These are phyloP conservation scores for Strigamia transsilvanica DNA, from an alignment of 2,888 invertebrate genomes.

Conservation along the genomic window DNA sequence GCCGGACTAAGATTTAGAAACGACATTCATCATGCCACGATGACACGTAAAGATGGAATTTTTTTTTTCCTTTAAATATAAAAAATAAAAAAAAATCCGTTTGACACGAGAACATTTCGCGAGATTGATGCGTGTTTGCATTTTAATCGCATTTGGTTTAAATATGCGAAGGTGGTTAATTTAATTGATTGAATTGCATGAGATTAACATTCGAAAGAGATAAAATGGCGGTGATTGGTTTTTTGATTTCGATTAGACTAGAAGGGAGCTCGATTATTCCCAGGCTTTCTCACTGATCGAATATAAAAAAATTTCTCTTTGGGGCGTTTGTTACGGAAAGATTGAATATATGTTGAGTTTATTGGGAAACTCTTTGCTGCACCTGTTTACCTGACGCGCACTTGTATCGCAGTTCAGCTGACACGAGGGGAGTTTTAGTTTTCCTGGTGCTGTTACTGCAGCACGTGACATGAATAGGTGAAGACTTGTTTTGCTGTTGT, in stretches of 20 bases:
- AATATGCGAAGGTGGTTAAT: neutral
- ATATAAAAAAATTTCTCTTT: neutral
- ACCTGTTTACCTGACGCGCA: slow-evolving; percentile 33
- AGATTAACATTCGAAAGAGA: neutral
- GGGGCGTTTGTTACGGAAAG: neutral
- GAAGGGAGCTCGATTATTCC: neutral
- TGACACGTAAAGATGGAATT: slow-evolving; percentile 25
- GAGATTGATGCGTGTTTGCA: neutral
- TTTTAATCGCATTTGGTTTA: neutral
- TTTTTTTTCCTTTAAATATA: neutral
- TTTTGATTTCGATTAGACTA: neutral
- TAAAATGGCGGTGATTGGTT: slow-evolving; percentile 7
- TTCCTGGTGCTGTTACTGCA: neutral
- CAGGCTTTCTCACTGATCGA: neutral
- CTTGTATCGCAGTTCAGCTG: neutral
- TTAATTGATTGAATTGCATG: neutral
- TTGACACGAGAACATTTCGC: neutral
- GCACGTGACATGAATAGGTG: slow-evolving; percentile 10
- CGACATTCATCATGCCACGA: slow-evolving; percentile 34
- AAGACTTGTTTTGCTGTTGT: neutral
- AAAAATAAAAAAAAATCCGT: neutral
- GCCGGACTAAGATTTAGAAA: slow-evolving; percentile 24
- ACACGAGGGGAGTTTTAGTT: neutral
- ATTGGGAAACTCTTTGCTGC: slow-evolving; percentile 12
- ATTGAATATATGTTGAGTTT: neutral